Percentiles rank a stretch among this genome's conserved stretches.
These are phyloP conservation scores for Yponomeuta cagnagella DNA, from an alignment of 2,888 invertebrate genomes.

Conservation along the genomic window DNA sequence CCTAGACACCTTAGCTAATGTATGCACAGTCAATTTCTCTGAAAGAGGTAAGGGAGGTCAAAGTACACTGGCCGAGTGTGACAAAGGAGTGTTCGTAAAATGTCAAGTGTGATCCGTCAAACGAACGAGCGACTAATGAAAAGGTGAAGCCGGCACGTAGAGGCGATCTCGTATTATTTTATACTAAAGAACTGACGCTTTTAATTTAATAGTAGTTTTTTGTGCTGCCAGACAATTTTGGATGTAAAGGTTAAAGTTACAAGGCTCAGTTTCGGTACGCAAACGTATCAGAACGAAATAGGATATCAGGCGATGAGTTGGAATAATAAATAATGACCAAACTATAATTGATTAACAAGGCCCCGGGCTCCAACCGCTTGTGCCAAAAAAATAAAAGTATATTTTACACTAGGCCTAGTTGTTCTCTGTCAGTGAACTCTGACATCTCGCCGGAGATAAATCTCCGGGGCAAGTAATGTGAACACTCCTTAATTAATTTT, in stretches of 20 bases:
- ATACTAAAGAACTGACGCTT: slow-evolving; percentile 19
- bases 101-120: slow-evolving; percentile 47
- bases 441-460: not conserved
- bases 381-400: slow-evolving; percentile 5
- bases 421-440: not conserved
- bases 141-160: slow-evolving; percentile 24
- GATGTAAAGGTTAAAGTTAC: not conserved
- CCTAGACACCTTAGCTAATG: slow-evolving; percentile 14
- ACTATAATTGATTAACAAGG: slow-evolving; percentile 9
- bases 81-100: slow-evolving; percentile 59
- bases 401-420: not conserved
- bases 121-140: slow-evolving; percentile 37
- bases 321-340: slow-evolving; percentile 19
- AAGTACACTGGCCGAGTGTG: slow-evolving; percentile 25
- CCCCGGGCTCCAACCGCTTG: not conserved
- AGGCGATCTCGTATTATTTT: slow-evolving; percentile 22
- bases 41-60: slow-evolving; percentile 26
- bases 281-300: not conserved
- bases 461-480: not conserved
- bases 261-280: not conserved
- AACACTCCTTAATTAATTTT: slow-evolving; percentile 3
- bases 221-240: not conserved
- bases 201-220: not conserved
- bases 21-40: not conserved
- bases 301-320: not conserved